Percentiles rank a stretch among this genome's conserved stretches.
These are phyloP conservation scores for Rugalucina vietnamica DNA, from an alignment of 2,888 invertebrate species.

Conservation along the genomic window DNA sequence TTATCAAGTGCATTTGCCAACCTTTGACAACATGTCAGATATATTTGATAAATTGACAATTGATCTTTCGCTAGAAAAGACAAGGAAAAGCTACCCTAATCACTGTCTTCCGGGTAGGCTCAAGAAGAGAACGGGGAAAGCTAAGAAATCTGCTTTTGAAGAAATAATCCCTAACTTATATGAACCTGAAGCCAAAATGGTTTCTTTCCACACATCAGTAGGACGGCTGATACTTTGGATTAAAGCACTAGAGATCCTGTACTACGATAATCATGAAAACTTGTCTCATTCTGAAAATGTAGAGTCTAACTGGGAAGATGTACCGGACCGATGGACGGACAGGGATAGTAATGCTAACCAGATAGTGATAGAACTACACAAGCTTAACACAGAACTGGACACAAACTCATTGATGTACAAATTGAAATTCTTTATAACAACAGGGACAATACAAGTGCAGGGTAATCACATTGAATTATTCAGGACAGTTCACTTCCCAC, in stretches of 20 bases:
- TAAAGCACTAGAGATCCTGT: background rate
- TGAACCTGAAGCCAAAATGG: background rate
- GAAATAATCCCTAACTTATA: background rate
- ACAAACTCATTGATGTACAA: background rate
- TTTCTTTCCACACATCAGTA: background rate
- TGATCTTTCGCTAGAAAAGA: background rate
- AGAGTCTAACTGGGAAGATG: background rate
- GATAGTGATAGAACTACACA: background rate
- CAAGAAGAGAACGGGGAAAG: background rate
- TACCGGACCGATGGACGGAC: background rate
- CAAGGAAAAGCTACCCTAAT: background rate
- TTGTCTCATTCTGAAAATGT: background rate
- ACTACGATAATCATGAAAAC: background rate
- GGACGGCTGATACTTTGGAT: background rate
- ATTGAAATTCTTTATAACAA: background rate
- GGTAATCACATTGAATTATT: background rate
- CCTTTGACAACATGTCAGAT: too few relatives aligned
- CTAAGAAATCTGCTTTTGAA: background rate
- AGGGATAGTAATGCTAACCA: background rate
- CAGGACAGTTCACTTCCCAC: background rate
- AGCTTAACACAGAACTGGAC: background rate
- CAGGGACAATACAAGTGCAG: background rate
- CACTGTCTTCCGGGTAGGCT: background rate
- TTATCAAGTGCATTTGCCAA: too few relatives aligned
- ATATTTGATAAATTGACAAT: background rate